Evolutionary conservation across 92 coral and sea anemone species (phyloP).

Genomic region (Zoanthus gigantus): DNA sequence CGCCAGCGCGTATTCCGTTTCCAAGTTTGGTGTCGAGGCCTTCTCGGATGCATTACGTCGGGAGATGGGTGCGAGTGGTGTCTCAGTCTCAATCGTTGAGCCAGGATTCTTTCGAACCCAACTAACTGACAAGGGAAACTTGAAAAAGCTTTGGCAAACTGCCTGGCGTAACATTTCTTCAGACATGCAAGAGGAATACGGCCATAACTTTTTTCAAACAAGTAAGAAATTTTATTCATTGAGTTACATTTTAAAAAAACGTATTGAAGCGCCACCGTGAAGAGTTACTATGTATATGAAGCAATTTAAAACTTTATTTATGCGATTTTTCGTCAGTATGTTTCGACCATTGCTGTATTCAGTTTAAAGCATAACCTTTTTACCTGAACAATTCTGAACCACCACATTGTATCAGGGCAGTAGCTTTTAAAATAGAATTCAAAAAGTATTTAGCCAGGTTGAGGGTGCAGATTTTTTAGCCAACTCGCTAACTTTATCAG

Average conservation of each 20-base stretch:
- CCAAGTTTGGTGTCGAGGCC: constrained; percentile 94
- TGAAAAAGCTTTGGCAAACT: constrained; percentile 63
- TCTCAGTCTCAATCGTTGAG: constrained; percentile 82
- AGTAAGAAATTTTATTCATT: constrained; percentile 55
- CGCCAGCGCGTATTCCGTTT: constrained; percentile 75
- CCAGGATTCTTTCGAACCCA: constrained; percentile 94
- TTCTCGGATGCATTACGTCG: constrained; percentile 96
- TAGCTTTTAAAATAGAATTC: no score
- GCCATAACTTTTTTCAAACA: constrained; percentile 72
- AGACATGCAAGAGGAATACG: constrained; percentile 77
- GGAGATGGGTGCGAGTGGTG: constrained; percentile 70
- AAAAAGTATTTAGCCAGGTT: no score
- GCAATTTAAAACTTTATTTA: no score
- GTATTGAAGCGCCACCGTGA: neutral
- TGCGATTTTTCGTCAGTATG: no score
- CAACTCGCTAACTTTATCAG: neutral
- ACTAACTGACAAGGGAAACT: constrained; percentile 64
- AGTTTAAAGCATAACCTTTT: no score
- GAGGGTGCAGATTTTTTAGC: neutral
- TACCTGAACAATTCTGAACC: no score
- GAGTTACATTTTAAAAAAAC: neutral
- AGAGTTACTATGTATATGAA: no score
- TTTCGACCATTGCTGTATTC: no score
- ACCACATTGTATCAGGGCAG: no score
- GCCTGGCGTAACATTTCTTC: constrained; percentile 77